A percentile compares a stretch with the other conserved stretches of the same genome.
Conservation (phyloP, 1,140 invertebrate genomes). For the Drosophila sturtevanti region DNA sequence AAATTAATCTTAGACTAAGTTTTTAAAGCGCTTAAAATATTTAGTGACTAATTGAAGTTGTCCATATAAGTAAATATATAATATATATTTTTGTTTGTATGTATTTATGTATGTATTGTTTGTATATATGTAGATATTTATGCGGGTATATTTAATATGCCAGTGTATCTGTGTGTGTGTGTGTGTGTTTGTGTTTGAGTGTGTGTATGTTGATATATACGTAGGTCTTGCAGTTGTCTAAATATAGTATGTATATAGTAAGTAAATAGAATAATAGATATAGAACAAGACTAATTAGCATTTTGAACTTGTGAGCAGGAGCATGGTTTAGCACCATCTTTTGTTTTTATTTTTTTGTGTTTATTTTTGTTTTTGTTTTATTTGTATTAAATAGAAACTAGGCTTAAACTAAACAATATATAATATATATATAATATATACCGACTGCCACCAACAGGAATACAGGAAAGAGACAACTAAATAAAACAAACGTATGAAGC, state of each 20-base stretch:
- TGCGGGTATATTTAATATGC: not conserved
- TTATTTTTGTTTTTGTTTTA: not conserved
- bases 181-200: no score
- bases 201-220: slow-evolving; percentile 28
- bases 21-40: slow-evolving; percentile 74
- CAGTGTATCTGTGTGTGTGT: slow-evolving; percentile 23
- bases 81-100: slow-evolving; percentile 26
- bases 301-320: slow-evolving; percentile 31
- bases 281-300: slow-evolving; percentile 4
- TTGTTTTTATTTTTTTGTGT: not conserved
- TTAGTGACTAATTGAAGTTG: slow-evolving; percentile 80
- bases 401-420: slow-evolving; percentile 59
- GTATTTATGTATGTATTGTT: not conserved
- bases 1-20: slow-evolving; percentile 68
- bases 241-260: not conserved
- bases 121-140: not conserved
- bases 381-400: slow-evolving; percentile 57
- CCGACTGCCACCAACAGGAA: slow-evolving; percentile 59
- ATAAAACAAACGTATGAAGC: not conserved
- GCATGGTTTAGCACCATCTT: slow-evolving; percentile 66
- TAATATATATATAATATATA: slow-evolving; percentile 18
- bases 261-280: not conserved
- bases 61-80: slow-evolving; percentile 33
- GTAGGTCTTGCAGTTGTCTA: slow-evolving; percentile 14
- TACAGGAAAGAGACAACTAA: not conserved